Evolutionary conservation across 2,888 invertebrate species (phyloP).

Genomic region (Macropis europaea): DNA sequence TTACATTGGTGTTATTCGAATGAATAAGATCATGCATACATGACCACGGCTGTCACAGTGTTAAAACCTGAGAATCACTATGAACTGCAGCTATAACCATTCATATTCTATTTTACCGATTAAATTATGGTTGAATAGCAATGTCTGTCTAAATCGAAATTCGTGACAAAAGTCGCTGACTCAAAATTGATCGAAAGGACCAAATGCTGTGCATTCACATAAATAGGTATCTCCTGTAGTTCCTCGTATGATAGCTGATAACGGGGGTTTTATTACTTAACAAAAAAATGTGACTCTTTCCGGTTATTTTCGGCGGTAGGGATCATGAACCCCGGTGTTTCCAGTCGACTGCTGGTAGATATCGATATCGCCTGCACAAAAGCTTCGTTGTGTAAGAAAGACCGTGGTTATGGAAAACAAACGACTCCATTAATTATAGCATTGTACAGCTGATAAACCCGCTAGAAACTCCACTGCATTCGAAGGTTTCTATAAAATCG

Average conservation of each 20-base stretch:
- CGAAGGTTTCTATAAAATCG: conserved; percentile 12
- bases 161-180: no score
- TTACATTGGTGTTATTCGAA: no score
- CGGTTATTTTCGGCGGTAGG: conserved; percentile 40
- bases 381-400: conserved; percentile 45
- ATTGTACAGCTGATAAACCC: conserved; percentile 48
- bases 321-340: conserved; percentile 35
- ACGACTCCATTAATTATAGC: conserved; percentile 53
- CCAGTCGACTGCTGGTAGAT: conserved; percentile 31
- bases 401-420: conserved; percentile 47
- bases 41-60: no score
- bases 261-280: background rate
- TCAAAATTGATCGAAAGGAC: no score
- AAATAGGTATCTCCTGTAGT: background rate
- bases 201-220: no score
- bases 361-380: conserved; percentile 49
- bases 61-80: no score
- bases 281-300: conserved; percentile 17
- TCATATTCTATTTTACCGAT: no score
- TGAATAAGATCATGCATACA: no score
- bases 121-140: no score
- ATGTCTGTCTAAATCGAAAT: no score
- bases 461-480: background rate
- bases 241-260: background rate
- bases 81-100: no score